Evolutionary conservation across 1,140 invertebrate genomes (phyloP), one percentile per base, ranked within the genome.

Genomic region (Scaptomyza graminum): DNA sequence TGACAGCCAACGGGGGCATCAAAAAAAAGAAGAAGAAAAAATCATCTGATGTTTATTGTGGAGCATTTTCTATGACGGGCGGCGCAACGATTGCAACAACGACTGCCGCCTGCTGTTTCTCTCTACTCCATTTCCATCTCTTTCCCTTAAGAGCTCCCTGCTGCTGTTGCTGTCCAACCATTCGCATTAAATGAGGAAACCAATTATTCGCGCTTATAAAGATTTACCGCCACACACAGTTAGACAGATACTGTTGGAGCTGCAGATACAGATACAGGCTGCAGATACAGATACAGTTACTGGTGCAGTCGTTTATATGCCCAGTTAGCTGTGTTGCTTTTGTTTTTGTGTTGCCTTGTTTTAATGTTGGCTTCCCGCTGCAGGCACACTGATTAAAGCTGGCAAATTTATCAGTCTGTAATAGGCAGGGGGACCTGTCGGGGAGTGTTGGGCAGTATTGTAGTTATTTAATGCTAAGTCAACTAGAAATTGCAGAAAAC

Each of bases 141-240:
- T 3, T 11, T 13, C 34, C n/a, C 5, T 49, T 61, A 34, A 39
- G 18, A 11, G 22, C 51, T 56, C 57, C 57, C 16, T 34, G 43
- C 49, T 54, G 59, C 61, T 49, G 50, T 59, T 57, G 25, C 52
- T 80, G 75, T 50, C 54, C 76, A 80, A 55, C 82, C 79, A 88
- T 90, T 90, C 82, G 76, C 77, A 90, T 91, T 91, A 91, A 91
- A 91, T 91, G 85, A 91, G 90, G 90, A 90, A 91, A 91, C 90
- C 90, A 91, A 91, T 91, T 91, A 91, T 91, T 91, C 83, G 90
- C 79, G 90, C 90, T 90, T 90, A 91, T 85, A 91, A 81, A 89
- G 89, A 90, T 89, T 88, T 88, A 88, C 83, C 84, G 83, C 73
- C 83, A 59, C 57, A 70, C 39, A 61, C 70, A 76, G 80, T 72